These are phyloP conservation scores for Morelia viridis DNA, from an alignment of 2,797 vertebrate species.

Conservation along the genomic window DNA sequence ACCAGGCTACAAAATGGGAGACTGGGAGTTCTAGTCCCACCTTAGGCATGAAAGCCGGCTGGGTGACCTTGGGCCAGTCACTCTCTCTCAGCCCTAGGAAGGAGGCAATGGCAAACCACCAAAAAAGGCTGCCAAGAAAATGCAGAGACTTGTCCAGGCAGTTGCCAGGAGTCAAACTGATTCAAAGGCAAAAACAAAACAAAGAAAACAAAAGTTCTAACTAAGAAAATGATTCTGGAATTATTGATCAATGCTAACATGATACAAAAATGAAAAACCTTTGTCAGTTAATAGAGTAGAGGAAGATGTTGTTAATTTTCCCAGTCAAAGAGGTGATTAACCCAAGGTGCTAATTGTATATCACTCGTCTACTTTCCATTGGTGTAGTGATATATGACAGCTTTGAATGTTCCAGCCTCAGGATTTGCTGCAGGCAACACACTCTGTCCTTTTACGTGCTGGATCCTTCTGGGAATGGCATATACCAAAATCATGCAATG, in stretches of 20 bases:
- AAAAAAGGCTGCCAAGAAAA: no score
- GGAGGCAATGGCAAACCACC: no score
- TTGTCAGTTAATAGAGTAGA: conserved; percentile 28
- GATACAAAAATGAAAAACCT: background rate
- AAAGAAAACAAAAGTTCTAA: background rate
- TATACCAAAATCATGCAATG: conserved; percentile 22
- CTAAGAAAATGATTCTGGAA: conserved; percentile 20
- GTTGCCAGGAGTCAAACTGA: no score
- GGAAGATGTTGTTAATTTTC: conserved; percentile 7
- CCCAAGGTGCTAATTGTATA: background rate
- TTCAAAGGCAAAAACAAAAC: no score
- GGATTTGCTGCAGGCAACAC: background rate
- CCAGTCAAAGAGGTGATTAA: conserved; percentile 24
- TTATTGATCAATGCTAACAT: conserved; percentile 1
- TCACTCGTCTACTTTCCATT: conserved; percentile 7
- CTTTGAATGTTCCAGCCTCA: conserved; percentile 10
- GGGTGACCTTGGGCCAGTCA: no score
- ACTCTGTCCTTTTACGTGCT: conserved; percentile 22
- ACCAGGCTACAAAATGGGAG: no score
- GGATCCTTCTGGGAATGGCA: background rate
- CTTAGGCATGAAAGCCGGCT: no score
- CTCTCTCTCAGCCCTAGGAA: no score
- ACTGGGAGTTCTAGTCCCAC: no score
- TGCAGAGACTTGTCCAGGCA: no score
- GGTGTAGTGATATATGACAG: background rate